Conservation (phyloP, 2,797 vertebrate genomes). For the Cyclopterus lumpus region DNA sequence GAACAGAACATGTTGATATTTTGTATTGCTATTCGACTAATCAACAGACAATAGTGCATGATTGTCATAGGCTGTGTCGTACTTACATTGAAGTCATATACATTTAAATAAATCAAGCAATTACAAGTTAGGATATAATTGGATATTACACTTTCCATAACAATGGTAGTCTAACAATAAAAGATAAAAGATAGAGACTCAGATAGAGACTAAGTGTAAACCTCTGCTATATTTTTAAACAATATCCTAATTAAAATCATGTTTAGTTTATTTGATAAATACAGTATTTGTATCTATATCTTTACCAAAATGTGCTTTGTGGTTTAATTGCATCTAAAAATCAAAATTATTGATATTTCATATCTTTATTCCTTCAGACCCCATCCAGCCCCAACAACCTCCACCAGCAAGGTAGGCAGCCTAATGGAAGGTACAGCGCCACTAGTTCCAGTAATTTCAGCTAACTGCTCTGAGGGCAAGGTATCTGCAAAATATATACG, state of each 20-base stretch:
- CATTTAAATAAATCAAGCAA: neutral
- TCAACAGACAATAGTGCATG: neutral
- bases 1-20: neutral
- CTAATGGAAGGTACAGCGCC: neutral
- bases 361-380: neutral
- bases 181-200: neutral
- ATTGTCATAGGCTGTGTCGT: neutral
- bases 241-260: neutral
- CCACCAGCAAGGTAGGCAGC: neutral
- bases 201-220: no score
- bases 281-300: neutral
- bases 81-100: neutral
- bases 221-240: neutral
- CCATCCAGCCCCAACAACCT: neutral
- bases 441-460: neutral
- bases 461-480: neutral
- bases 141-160: neutral
- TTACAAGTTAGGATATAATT: neutral
- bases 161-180: neutral
- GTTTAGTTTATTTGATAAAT: neutral
- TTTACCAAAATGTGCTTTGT: neutral
- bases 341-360: neutral
- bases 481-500: no score
- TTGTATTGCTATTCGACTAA: neutral
- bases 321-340: neutral